Evolutionary conservation across 2,113 vertebrate species (phyloP).

Genomic region (Crotalus tigris): DNA sequence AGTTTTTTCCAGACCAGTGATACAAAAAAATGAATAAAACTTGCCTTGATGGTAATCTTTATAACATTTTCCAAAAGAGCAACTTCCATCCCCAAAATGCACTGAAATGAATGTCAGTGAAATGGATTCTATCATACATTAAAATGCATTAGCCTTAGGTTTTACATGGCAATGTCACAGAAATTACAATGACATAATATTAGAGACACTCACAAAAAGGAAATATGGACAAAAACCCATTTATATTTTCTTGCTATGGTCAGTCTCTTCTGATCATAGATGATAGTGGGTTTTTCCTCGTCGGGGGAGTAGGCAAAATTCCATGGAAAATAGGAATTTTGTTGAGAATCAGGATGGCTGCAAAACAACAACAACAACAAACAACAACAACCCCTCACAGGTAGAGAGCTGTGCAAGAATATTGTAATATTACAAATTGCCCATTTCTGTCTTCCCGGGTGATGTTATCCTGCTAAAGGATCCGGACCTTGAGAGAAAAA

Average conservation of each 20-base stretch:
- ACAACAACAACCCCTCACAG: background rate
- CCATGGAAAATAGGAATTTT: background rate
- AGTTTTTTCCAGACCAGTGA: slow-evolving; percentile 25
- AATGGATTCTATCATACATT: background rate
- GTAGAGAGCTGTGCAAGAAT: background rate
- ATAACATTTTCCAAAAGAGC: slow-evolving; percentile 19
- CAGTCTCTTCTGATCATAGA: background rate
- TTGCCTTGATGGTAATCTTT: slow-evolving; percentile 26
- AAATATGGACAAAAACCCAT: background rate
- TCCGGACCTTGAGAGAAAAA: background rate
- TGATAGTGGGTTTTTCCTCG: background rate
- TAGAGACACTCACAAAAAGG: background rate
- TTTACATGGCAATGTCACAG: background rate
- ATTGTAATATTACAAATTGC: background rate
- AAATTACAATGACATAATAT: background rate
- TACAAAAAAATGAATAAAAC: slow-evolving; percentile 34
- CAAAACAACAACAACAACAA: background rate
- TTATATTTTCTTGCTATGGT: background rate
- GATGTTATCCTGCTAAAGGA: background rate
- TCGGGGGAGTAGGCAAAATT: background rate
- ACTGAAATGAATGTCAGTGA: background rate
- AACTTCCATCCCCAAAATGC: background rate
- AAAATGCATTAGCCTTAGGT: background rate
- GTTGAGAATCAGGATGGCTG: too few relatives aligned
- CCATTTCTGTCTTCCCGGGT: background rate